Evolutionary conservation across 2,888 invertebrate species (phyloP), one percentile per base, ranked within the genome.

Genomic region (Parnassius mnemosyne): DNA sequence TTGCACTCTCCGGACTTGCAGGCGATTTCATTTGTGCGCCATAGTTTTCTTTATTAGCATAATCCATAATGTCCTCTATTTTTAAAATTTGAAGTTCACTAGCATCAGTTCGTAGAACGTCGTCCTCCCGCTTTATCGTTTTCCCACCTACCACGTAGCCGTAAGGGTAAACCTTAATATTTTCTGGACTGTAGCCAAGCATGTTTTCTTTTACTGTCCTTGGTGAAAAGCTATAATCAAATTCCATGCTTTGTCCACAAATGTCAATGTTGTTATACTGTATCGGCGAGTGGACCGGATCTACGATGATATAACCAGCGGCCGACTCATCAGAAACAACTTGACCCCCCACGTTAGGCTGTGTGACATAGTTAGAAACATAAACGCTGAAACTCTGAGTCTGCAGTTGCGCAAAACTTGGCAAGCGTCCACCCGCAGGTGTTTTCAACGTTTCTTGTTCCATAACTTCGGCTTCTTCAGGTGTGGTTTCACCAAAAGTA

Each of bases 271-370:
- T 81, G 70, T 78, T 81, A 69, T 85, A 89, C 68, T 87, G 88
- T 66, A 85, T 71, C 64, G 81, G 76, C 69, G 85, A 81, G 72
- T 87, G 78, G 63, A 87, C 80, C 67, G 89, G 83, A 80, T 89
- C 87, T 63, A 89, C 85, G 63, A 89, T 86, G 68, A 92, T 86
- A 70, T 89, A 92, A 73, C 87, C 84, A 73, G 86, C 83, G 85
- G 92, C 87, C 75, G 92, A 90, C 84, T 92, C 89, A 77, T 92
- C 91, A 81, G 85, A 79, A 73, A 89, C 83, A 79, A 85, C 93
- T 93, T 93, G 93, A 94, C 95, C 95, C 95, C 95, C 95, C 95
- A 95, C 95, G 95, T 94, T 95, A 93, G 93, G 94, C 74, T 88
- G 86, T 81, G 92, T 87, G 86, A 92, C 92, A 83, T 85, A 93